phyloP scores from a whole-genome alignment of 2,888 invertebrate genomes.

The Gisinianus flammeolus region DNA sequence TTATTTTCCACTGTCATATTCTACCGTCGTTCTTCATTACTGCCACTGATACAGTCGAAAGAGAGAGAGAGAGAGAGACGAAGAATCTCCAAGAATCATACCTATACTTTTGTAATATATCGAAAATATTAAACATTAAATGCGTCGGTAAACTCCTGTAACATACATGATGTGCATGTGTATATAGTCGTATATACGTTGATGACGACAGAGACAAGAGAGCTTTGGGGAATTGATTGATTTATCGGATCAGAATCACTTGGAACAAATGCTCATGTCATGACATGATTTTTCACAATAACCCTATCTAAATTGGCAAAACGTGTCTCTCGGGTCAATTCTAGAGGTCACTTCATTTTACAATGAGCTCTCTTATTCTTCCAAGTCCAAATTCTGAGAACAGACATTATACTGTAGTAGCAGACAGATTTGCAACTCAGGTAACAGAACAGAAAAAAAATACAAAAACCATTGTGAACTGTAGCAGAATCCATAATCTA shows the following conservation, averaged over 20 bases:
- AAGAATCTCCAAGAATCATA: too few relatives aligned
- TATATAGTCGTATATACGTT: background rate
- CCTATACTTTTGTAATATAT: too few relatives aligned
- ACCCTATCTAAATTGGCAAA: slow-evolving; percentile 45
- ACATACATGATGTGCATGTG: too few relatives aligned
- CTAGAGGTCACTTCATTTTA: slow-evolving; percentile 46
- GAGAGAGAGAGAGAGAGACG: too few relatives aligned
- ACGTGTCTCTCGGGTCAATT: slow-evolving; percentile 47
- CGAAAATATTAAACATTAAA: too few relatives aligned
- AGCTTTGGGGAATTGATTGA: slow-evolving; percentile 41
- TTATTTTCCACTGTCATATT: slow-evolving; percentile 16
- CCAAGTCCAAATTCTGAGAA: background rate
- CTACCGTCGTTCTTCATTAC: too few relatives aligned
- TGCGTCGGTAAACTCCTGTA: too few relatives aligned
- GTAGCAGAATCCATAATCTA: background rate
- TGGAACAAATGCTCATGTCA: slow-evolving; percentile 40
- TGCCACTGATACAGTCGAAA: too few relatives aligned
- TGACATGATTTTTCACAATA: slow-evolving; percentile 41
- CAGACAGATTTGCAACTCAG: background rate
- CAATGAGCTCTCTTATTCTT: slow-evolving; percentile 33
- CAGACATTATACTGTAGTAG: background rate
- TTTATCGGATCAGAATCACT: slow-evolving; percentile 46
- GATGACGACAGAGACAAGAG: slow-evolving; percentile 21
- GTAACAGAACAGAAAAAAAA: too few relatives aligned
- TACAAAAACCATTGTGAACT: slow-evolving; percentile 3